Base-by-base conservation (phyloP, 2,888 invertebrate species). In the Plemyria rubiginata region DNA sequence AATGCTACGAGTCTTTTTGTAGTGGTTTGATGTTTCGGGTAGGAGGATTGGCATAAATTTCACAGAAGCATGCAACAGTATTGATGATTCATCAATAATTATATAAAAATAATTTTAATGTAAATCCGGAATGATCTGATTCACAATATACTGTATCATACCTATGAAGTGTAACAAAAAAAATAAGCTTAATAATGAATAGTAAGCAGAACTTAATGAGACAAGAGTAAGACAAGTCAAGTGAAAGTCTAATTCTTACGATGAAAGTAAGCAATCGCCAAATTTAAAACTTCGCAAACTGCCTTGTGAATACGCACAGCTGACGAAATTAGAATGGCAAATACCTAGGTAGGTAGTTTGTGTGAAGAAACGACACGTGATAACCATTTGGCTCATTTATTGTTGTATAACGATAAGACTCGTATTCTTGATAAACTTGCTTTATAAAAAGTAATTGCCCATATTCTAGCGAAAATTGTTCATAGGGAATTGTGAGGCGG, bases 171-270 rank as follows among this genome's bases (percentile, higher is more conserved):
- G n/a, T n/a, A n/a, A n/a, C n/a, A n/a, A n/a, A n/a, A n/a, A n/a
- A n/a, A n/a, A n/a, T n/a, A n/a, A n/a, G n/a, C n/a, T n/a, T n/a
- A n/a, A n/a, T n/a, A n/a, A n/a, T n/a, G n/a, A n/a, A n/a, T n/a
- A n/a, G n/a, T n/a, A n/a, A n/a, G n/a, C n/a, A n/a, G n/a, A n/a
- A n/a, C n/a, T n/a, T n/a, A n/a, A n/a, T 45, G 15, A 43, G n/a
- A 51, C 48, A 54, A 54, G 56, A 57, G 49, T 55, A 58, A 63
- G 29, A 51, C 12, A 22, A 28, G 22, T 2, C 22, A 22, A 2
- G 70, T 62, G 70, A 68, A 70, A 68, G 70, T 68, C 15, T 54
- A 58, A 46, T 53, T 65, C 45, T 16, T 56, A 58, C 48, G 43
- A 53, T 53, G 56, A 67, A 59, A 65, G 51, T 51, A 38, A 54